A percentile compares a stretch with the other conserved stretches of the same genome.
phyloP scores from a whole-genome alignment of 2,888 invertebrate species.

The Hypercompe scribonia region DNA sequence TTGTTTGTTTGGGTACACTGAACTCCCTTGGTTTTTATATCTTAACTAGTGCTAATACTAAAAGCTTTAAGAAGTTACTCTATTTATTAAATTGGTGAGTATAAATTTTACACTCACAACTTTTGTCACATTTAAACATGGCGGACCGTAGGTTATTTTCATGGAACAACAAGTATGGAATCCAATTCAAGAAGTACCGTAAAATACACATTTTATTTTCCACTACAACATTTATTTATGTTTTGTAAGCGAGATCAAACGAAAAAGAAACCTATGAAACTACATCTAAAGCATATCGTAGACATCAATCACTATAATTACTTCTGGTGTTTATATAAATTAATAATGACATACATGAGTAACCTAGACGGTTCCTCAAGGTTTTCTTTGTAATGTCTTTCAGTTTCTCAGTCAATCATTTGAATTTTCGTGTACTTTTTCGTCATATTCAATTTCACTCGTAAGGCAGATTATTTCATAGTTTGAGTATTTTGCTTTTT shows the following conservation, averaged over 20 bases:
- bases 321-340: constrained; percentile 10
- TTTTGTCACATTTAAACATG: background rate
- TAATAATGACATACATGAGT: background rate
- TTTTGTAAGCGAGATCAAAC: constrained; percentile 18
- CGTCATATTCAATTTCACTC: no score
- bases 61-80: no score
- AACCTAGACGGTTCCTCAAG: background rate
- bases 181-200: constrained; percentile 17
- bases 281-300: constrained; percentile 3
- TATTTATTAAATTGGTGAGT: no score
- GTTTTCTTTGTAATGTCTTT: background rate
- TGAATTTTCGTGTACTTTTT: no score
- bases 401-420: background rate
- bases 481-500: no score
- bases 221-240: constrained; percentile 16
- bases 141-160: background rate
- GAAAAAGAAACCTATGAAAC: constrained; percentile 7
- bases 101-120: no score
- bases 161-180: constrained; percentile 7
- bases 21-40: background rate
- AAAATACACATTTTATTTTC: constrained; percentile 19
- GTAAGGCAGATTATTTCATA: background rate
- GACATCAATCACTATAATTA: constrained; percentile 17
- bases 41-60: no score
- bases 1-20: background rate